These are phyloP conservation scores for Spodoptera litura DNA, from an alignment of 1,140 invertebrate genomes.

Conservation along the genomic window DNA sequence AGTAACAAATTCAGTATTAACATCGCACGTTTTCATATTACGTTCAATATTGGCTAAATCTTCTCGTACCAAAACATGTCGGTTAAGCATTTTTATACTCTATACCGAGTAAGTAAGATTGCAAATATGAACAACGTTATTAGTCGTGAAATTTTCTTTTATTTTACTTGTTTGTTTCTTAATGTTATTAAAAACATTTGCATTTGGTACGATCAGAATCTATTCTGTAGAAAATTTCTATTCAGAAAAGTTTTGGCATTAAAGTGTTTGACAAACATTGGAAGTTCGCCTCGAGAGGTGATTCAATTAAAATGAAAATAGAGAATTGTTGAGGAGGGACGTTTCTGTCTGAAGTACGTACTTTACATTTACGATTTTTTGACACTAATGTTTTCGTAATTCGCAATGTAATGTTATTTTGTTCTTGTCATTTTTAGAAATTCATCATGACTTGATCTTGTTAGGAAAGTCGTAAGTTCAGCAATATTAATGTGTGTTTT, in stretches of 20 bases:
- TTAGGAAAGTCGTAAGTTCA: too few species aligned
- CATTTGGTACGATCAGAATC: not conserved
- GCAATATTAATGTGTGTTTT: too few species aligned
- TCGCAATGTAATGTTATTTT: too few species aligned
- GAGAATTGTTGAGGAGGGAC: not conserved
- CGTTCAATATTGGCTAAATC: not conserved
- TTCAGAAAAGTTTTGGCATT: slow-evolving; percentile 4
- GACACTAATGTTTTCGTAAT: not conserved
- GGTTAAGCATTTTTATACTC: not conserved
- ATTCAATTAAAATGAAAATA: slow-evolving; percentile 18
- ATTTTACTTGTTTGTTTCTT: slow-evolving; percentile 1
- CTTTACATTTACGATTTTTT: not conserved
- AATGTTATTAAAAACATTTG: not conserved
- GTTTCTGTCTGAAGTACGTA: not conserved
- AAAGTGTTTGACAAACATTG: slow-evolving; percentile 15
- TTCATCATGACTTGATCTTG: too few species aligned
- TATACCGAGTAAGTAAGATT: not conserved
- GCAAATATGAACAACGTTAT: not conserved
- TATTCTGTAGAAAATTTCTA: not conserved
- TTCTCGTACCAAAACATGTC: not conserved
- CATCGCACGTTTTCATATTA: not conserved
- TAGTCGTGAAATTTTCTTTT: not conserved
- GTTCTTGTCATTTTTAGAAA: too few species aligned
- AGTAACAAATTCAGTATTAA: slow-evolving; percentile 18
- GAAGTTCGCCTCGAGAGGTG: not conserved